phyloP scores from a whole-genome alignment of 2,797 vertebrate species.

The Paramormyrops hopkinsi region DNA sequence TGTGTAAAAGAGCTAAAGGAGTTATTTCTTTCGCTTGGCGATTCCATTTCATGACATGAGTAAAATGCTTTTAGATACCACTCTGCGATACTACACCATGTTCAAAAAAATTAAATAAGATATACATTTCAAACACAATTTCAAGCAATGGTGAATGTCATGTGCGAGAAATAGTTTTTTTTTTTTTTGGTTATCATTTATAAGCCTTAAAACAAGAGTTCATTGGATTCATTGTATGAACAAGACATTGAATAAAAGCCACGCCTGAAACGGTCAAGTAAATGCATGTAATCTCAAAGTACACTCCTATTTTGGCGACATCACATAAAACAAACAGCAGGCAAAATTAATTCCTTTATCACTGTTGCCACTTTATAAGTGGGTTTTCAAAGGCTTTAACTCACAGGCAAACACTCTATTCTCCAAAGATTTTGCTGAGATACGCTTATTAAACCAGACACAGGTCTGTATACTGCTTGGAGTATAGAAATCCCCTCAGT shows the following conservation, averaged over 20 bases:
- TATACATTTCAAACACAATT: neutral
- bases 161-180: neutral
- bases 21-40: neutral
- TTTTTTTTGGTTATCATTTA: neutral
- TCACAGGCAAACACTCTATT: neutral
- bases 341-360: slow-evolving; percentile 13
- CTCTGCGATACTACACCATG: neutral
- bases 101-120: neutral
- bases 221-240: neutral
- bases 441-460: neutral
- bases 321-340: neutral
- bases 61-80: neutral
- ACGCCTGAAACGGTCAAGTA: neutral
- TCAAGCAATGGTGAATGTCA: neutral
- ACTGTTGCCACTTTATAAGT: neutral
- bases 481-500: neutral
- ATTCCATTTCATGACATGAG: neutral
- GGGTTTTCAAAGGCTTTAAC: neutral
- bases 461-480: neutral
- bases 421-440: neutral
- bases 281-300: neutral
- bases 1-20: neutral
- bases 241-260: neutral
- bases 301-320: neutral
- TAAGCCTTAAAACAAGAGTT: neutral